Conservation (phyloP, 2,888 invertebrate species). For the Autographa pulchrina region DNA sequence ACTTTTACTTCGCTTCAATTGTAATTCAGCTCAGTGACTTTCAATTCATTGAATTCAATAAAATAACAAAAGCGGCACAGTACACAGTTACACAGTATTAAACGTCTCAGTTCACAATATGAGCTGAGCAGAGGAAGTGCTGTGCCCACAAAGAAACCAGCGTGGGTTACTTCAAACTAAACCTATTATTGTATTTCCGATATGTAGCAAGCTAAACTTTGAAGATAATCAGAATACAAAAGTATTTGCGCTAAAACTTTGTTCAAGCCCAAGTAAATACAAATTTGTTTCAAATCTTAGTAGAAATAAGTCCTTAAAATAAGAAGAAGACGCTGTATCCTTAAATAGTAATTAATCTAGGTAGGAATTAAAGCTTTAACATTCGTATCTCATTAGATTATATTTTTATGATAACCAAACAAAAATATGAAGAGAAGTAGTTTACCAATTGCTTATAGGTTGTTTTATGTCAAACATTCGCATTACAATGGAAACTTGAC, state of each 20-base stretch:
- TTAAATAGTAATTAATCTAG: background rate
- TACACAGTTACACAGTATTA: slow-evolving; percentile 40
- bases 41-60: slow-evolving; percentile 44
- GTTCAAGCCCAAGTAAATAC: slow-evolving; percentile 11
- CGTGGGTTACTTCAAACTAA: slow-evolving; percentile 32
- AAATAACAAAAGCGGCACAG: slow-evolving; percentile 45
- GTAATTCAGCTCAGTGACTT: slow-evolving; percentile 26
- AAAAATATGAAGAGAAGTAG: background rate
- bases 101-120: slow-evolving; percentile 37
- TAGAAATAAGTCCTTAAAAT: slow-evolving; percentile 10
- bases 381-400: background rate
- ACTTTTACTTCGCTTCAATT: slow-evolving; percentile 42
- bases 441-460: background rate
- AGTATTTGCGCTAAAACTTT: slow-evolving; percentile 22
- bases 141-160: slow-evolving; percentile 35
- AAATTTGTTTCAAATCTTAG: slow-evolving; percentile 15
- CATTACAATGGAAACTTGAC: slow-evolving; percentile 25
- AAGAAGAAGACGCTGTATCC: background rate
- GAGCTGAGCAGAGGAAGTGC: slow-evolving; percentile 31
- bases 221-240: slow-evolving; percentile 31
- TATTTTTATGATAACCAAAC: background rate
- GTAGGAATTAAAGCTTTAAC: background rate
- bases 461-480: background rate
- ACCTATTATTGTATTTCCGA: slow-evolving; percentile 17
- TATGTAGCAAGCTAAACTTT: slow-evolving; percentile 22